phyloP scores from a whole-genome alignment of 1,140 invertebrate genomes.

The Hypsibius dujardini region DNA sequence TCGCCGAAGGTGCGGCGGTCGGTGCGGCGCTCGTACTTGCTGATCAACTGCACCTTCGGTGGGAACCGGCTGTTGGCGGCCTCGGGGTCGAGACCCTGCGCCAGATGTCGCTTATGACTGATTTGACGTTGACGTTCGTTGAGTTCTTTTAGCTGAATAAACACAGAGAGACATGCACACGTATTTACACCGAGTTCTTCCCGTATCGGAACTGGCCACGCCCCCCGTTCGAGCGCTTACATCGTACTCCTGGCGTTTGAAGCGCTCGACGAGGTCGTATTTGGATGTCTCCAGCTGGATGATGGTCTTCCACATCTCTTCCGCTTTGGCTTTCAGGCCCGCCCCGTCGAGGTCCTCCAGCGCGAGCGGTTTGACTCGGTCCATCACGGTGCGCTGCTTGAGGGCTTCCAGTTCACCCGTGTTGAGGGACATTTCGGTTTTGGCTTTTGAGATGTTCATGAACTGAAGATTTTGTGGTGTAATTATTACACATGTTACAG shows the following conservation, averaged over 20 bases:
- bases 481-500: neutral
- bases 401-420: neutral
- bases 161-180: neutral
- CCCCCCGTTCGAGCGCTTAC: conserved; percentile 45
- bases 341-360: conserved; percentile 38
- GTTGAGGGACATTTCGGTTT: conserved; percentile 13
- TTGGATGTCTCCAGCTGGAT: conserved; percentile 94
- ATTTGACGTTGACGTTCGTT: conserved; percentile 35
- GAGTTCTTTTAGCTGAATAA: conserved; percentile 34
- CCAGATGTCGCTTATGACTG: conserved; percentile 32
- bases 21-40: conserved; percentile 42
- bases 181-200: too few relatives aligned
- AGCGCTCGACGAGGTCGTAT: conserved; percentile 96
- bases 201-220: too few relatives aligned
- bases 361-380: conserved; percentile 15
- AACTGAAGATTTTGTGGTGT: neutral
- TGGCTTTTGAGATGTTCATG: conserved; percentile 16
- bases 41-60: conserved; percentile 40
- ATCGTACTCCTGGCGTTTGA: conserved; percentile 98
- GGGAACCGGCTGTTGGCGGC: conserved; percentile 25
- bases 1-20: conserved; percentile 37
- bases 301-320: conserved; percentile 82
- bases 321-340: conserved; percentile 69
- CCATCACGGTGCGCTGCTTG: neutral
- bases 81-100: conserved; percentile 32